Conservation (phyloP, 2,888 invertebrate species). For the Eilema depressum region DNA sequence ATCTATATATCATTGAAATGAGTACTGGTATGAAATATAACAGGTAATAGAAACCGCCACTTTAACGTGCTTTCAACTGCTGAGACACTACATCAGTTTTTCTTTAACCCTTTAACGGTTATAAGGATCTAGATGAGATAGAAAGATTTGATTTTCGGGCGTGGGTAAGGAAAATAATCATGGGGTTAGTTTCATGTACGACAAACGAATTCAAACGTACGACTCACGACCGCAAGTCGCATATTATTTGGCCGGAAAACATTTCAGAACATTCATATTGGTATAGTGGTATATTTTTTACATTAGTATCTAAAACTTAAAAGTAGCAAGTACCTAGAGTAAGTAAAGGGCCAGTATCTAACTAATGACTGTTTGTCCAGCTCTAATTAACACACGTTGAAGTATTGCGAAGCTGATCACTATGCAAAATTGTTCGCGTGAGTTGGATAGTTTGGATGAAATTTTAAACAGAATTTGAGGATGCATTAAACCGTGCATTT, state of each 20-base stretch:
- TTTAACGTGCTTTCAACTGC: conserved; percentile 14
- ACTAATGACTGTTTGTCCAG: conserved; percentile 1
- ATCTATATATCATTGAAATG: conserved; percentile 26
- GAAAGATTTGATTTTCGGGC: too few relatives aligned
- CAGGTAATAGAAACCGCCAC: conserved; percentile 51
- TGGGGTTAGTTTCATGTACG: too few relatives aligned
- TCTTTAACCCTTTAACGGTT: not conserved
- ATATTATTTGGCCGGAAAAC: too few relatives aligned
- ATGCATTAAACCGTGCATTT: conserved; percentile 34
- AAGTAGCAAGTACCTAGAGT: too few relatives aligned
- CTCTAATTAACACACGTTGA: not conserved
- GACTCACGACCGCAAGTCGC: too few relatives aligned
- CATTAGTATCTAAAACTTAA: too few relatives aligned
- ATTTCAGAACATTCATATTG: too few relatives aligned
- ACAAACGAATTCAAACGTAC: too few relatives aligned
- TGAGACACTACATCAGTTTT: not conserved
- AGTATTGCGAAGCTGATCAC: conserved; percentile 2
- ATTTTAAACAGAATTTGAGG: conserved; percentile 33
- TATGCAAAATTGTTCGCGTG: conserved; percentile 17
- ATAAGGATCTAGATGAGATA: too few relatives aligned
- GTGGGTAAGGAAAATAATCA: not conserved
- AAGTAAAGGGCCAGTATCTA: not conserved
- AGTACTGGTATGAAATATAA: conserved; percentile 30
- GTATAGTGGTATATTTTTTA: too few relatives aligned
- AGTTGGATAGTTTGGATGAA: conserved; percentile 23